A percentile compares a stretch with the other conserved stretches of the same genome.
These are phyloP conservation scores for Eleutherodactylus coqui DNA, from an alignment of 2,797 vertebrate genomes.

Conservation along the genomic window DNA sequence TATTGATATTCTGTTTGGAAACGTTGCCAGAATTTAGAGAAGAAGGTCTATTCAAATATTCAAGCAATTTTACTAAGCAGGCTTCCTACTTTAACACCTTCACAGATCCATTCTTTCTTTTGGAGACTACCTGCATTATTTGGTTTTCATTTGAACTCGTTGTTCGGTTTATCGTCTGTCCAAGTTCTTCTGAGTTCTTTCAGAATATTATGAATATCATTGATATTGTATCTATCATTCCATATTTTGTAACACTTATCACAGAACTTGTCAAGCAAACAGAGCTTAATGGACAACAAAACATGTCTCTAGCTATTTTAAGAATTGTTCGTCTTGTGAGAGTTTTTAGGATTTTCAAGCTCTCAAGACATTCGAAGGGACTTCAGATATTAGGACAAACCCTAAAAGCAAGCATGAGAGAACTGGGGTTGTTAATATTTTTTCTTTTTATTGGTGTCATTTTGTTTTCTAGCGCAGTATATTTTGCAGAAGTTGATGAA, in stretches of 20 bases:
- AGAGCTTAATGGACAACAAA: slow-evolving; percentile 83
- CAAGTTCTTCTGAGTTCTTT: slow-evolving; percentile 96
- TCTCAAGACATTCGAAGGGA: slow-evolving; percentile 92
- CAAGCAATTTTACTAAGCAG: slow-evolving; percentile 73
- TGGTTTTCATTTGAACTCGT: slow-evolving; percentile 96
- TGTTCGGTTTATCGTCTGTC: slow-evolving; percentile 92
- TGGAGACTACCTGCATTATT: slow-evolving; percentile 94
- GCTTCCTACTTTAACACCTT: slow-evolving; percentile 76
- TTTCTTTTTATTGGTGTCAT: slow-evolving; percentile 98
- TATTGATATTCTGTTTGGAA: slow-evolving; percentile 97
- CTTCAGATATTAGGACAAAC: slow-evolving; percentile 94
- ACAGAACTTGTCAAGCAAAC: slow-evolving; percentile 90
- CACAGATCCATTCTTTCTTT: slow-evolving; percentile 94
- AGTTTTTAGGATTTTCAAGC: slow-evolving; percentile 96
- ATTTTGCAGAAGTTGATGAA: slow-evolving; percentile 98
- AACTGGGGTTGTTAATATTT: slow-evolving; percentile 93
- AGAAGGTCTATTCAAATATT: slow-evolving; percentile 76
- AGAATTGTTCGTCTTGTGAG: slow-evolving; percentile 93
- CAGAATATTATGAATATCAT: slow-evolving; percentile 98
- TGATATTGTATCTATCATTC: slow-evolving; percentile 95
- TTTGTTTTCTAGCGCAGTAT: slow-evolving; percentile 96
- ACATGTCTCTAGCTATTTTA: slow-evolving; percentile 93
- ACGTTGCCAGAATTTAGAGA: slow-evolving; percentile 95
- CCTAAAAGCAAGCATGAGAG: slow-evolving; percentile 90
- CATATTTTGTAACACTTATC: slow-evolving; percentile 94